Evolutionary conservation across 2,888 invertebrate species (phyloP).

Genomic region (Megalurothrips usitatus): DNA sequence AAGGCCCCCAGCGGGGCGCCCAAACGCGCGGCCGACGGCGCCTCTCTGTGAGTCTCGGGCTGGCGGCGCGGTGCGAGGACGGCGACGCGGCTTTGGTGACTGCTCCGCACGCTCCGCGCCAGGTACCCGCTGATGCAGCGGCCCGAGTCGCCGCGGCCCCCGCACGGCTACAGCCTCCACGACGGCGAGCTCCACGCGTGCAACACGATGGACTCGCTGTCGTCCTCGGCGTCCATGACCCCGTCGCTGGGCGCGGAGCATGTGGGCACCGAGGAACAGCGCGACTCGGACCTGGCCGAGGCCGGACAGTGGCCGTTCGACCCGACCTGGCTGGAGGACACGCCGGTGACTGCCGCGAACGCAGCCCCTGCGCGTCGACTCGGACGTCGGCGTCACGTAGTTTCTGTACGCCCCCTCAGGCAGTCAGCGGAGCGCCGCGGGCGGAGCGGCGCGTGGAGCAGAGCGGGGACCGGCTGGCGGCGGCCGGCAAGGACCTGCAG

Average conservation of each 20-base stretch:
- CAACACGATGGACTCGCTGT: background rate
- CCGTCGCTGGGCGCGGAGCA: background rate
- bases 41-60: background rate
- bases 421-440: background rate
- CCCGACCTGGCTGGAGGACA: too few species aligned
- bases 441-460: background rate
- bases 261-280: too few species aligned
- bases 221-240: background rate
- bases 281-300: too few species aligned
- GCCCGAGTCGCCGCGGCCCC: background rate
- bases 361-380: too few species aligned
- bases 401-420: background rate
- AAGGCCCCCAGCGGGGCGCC: too few species aligned
- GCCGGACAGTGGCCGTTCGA: too few species aligned
- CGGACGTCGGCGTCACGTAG: background rate
- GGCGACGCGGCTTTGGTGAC: too few species aligned
- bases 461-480: background rate
- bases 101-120: background rate
- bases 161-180: background rate
- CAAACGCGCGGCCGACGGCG: background rate
- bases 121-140: conserved; percentile 12
- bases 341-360: too few species aligned
- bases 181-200: background rate
- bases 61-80: background rate
- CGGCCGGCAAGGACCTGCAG: conserved; percentile 13